Base-by-base conservation (phyloP, 1,140 invertebrate species). In the Musca vetustissima region DNA sequence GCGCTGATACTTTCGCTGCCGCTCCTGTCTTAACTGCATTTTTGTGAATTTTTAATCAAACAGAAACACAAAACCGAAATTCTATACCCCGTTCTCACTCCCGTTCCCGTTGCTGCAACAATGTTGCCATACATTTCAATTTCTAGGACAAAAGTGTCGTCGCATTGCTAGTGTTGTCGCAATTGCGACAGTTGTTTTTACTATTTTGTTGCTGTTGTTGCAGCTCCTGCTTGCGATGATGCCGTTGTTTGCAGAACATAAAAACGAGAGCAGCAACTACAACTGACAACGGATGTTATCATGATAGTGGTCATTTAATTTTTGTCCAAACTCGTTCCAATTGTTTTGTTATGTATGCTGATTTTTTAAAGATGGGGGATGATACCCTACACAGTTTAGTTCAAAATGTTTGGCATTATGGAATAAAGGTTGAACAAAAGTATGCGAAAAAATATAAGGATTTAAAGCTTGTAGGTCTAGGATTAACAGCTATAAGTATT, bases 221-320 rank as follows among this genome's bases (percentile, higher is more conserved):
- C 21, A 49, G 19, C 49, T 36, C 21, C 13, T 65, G 47, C 7
- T 52, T n/a, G n/a, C n/a, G 64, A 17, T 65, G 64, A 49, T 49
- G 21, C 64, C 36, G 43, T 49, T 17, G 43, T 65, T 22, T 32
- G 9, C 43, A 15, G 47, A 28, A 28, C 28, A 65, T 21, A 64
- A 64, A 64, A 64, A n/a, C 17, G 22, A 55, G 28, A 59, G 25
- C 25, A 36, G 15, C 25, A 36, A 13, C 36, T 8, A 43, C 36
- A 7, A 55, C 52, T 36, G 57, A 61, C 57, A 61, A 61, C 57
- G 57, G 57, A 61, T 61, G 57, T 61, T 61, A 61, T 61, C 57
- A 61, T 61, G 57, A 61, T 61, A 57, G 57, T 61, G 57, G 57
- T 61, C 28, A 19, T 61, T 61, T 61, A 61, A 61, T 61, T 61